Evolutionary conservation across 2,113 vertebrate genomes (phyloP).

Genomic region (Tamias sibiricus): DNA sequence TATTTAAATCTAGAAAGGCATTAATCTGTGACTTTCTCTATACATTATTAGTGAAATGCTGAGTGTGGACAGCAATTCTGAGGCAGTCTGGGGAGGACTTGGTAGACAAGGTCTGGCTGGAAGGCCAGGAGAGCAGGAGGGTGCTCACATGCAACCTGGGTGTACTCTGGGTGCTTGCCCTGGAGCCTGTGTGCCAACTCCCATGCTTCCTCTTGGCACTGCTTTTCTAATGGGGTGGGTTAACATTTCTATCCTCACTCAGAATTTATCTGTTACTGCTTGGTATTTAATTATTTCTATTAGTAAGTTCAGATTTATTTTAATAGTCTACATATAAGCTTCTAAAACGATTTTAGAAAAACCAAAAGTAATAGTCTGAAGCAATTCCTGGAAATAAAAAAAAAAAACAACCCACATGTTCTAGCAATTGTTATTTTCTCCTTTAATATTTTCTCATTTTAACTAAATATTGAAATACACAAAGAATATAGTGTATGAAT

Average conservation of each 20-base stretch:
- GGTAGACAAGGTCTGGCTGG: neutral
- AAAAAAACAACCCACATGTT: neutral
- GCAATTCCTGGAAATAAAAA: neutral
- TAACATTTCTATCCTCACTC: neutral
- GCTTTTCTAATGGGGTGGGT: neutral
- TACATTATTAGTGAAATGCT: neutral
- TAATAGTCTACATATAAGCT: neutral
- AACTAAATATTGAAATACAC: neutral
- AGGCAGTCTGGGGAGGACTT: neutral
- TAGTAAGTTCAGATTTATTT: neutral
- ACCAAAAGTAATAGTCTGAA: constrained; percentile 29
- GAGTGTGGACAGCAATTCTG: neutral
- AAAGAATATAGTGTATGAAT: neutral
- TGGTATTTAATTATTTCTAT: neutral
- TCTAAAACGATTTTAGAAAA: constrained; percentile 36
- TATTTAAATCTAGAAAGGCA: constrained; percentile 42
- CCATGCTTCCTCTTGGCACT: neutral
- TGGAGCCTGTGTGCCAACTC: neutral
- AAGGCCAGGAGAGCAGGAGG: neutral
- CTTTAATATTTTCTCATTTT: constrained; percentile 27
- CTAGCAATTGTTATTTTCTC: neutral
- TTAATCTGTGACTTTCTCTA: neutral
- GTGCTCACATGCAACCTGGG: neutral
- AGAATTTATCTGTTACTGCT: neutral
- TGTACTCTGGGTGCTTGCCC: neutral